These are phyloP conservation scores for Parambassis ranga DNA, from an alignment of 2,797 vertebrate genomes.

Conservation along the genomic window DNA sequence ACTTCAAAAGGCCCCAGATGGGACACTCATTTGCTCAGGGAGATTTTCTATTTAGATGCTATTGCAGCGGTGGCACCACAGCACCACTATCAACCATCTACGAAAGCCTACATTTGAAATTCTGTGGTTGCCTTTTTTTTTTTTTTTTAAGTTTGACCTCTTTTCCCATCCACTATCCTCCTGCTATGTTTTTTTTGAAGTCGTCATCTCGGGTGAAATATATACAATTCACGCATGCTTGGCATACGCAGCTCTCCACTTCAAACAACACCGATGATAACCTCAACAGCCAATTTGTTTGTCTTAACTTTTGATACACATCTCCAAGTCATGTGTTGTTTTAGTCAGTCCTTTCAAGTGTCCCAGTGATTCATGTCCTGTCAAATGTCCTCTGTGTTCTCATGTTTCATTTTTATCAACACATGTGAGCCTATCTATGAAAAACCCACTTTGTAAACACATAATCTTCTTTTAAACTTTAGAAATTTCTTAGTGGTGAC, in stretches of 20 bases:
- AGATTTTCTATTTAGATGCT: constrained; percentile 81
- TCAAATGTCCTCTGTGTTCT: not conserved
- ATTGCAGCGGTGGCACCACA: constrained; percentile 61
- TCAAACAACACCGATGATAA: constrained; percentile 59
- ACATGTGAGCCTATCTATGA: not conserved
- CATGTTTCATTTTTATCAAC: not conserved
- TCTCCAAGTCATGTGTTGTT: constrained; percentile 53
- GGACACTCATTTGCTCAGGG: constrained; percentile 67
- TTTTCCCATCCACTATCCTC: constrained; percentile 5
- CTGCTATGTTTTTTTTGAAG: constrained; percentile 11
- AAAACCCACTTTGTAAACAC: not conserved
- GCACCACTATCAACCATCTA: constrained; percentile 43
- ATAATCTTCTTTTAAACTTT: not conserved
- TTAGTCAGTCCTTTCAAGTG: constrained; percentile 55
- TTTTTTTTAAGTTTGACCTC: not conserved
- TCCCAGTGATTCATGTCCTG: constrained; percentile 56
- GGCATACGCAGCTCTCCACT: constrained; percentile 49
- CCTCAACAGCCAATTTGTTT: constrained; percentile 52
- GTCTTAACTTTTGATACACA: constrained; percentile 50
- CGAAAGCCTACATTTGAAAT: constrained; percentile 28
- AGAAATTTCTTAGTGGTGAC: not conserved
- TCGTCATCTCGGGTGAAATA: constrained; percentile 22
- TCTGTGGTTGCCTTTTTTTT: not conserved
- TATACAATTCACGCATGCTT: constrained; percentile 42
- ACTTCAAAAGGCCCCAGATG: constrained; percentile 80